These are phyloP conservation scores for Ryuthela nishihirai DNA, from an alignment of 2,888 invertebrate species.

Conservation along the genomic window DNA sequence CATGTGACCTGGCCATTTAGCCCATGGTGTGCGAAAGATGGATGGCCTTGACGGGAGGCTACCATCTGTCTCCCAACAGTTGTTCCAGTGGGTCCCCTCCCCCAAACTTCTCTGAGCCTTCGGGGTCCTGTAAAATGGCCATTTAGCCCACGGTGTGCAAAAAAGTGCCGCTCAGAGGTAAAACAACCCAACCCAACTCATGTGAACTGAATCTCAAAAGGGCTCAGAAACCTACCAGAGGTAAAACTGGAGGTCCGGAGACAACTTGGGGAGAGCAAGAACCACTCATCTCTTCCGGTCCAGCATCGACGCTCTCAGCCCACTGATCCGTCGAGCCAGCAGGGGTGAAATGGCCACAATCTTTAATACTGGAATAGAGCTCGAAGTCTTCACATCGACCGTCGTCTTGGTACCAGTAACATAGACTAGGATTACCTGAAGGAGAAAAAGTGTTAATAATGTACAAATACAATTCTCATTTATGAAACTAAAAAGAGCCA, in stretches of 20 bases:
- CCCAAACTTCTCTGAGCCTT: too few species aligned
- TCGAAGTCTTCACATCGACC: conserved; percentile 7
- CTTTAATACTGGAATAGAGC: neutral
- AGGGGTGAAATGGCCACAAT: conserved; percentile 5
- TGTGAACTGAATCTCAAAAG: too few species aligned
- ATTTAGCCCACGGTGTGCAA: too few species aligned
- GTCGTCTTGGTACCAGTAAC: conserved; percentile 7
- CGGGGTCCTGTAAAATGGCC: too few species aligned
- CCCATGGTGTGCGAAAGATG: too few species aligned
- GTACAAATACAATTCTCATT: neutral
- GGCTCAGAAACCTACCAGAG: conserved; percentile 1
- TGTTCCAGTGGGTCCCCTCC: too few species aligned
- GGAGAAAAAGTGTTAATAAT: too few species aligned
- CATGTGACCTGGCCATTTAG: too few species aligned
- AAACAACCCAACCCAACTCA: too few species aligned
- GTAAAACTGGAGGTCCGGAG: conserved; percentile 1
- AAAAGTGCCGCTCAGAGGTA: too few species aligned
- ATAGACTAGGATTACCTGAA: conserved; percentile 4
- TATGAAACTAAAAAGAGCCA: neutral
- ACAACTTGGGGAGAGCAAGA: neutral
- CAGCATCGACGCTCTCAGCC: conserved; percentile 1
- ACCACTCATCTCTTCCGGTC: neutral
- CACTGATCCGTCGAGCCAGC: neutral
- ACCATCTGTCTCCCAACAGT: too few species aligned
- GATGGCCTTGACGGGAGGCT: too few species aligned